Conservation (phyloP, 2,113 vertebrate genomes). For the Ancistrus triradiatus region DNA sequence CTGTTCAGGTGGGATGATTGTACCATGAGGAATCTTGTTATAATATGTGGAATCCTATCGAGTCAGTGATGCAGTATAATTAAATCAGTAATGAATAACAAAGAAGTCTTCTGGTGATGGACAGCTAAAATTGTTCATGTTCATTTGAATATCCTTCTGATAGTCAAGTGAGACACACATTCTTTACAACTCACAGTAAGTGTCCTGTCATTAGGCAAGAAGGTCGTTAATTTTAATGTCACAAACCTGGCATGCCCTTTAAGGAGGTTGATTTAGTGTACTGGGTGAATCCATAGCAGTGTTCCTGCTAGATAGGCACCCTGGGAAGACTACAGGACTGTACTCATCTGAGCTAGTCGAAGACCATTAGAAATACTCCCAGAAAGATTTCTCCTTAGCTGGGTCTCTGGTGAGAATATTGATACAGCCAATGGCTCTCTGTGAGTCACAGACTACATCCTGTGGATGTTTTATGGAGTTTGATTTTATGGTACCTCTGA, state of each 20-base stretch:
- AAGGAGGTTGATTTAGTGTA: constrained; percentile 7
- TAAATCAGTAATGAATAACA: too few species aligned
- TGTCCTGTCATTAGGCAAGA: constrained; percentile 4
- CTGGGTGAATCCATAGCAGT: not conserved
- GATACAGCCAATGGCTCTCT: not conserved
- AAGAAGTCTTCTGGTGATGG: too few species aligned
- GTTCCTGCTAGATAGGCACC: constrained; percentile 5
- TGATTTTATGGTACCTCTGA: not conserved
- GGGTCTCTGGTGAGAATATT: not conserved
- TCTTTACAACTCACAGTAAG: constrained; percentile 3
- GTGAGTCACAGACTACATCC: not conserved
- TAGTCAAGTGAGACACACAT: too few species aligned
- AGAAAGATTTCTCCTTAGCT: not conserved
- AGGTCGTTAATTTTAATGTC: not conserved
- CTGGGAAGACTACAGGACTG: constrained; percentile 4
- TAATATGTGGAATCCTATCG: too few species aligned
- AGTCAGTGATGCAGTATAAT: too few species aligned
- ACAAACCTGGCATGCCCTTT: constrained; percentile 17
- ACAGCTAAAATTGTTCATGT: too few species aligned
- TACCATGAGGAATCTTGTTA: too few species aligned
- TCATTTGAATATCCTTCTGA: too few species aligned
- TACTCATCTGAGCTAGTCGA: constrained; percentile 20
- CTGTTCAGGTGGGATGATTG: too few species aligned
- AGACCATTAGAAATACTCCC: constrained; percentile 3
- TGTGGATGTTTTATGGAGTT: not conserved